Evolutionary conservation across 2,113 vertebrate species (phyloP), one percentile per base, ranked within the genome.

Genomic region (Sceloporus tristichus): DNA sequence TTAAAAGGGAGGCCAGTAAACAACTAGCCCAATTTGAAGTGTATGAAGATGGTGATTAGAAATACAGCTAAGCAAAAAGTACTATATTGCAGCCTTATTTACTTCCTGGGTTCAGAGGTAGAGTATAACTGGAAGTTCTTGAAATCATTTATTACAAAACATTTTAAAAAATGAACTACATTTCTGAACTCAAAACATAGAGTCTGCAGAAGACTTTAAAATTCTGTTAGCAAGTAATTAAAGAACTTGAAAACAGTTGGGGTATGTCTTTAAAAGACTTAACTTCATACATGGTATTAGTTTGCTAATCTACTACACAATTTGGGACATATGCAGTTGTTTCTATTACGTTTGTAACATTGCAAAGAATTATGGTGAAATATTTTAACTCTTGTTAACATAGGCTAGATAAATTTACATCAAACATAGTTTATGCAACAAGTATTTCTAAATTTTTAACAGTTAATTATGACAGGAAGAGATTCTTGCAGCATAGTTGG

Each of bases 401-500:
- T 80, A 82, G 11, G 70, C 0, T 65, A 86, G 87, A 77, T 9
- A 79, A 86, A 93, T 87, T 48, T 48, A 48, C 7, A 48, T 48
- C 48, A 68, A 91, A 84, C 42, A 65, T 76, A 87, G 84, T 66
- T 19, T 23, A 90, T 65, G 85, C 9, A 89, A 59, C 0, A 82
- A 85, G 84, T 84, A 82, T 74, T 85, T 88, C 88, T 70, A 89
- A 82, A 70, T 94, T 95, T 84, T 62, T 38, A 81, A 91, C 93
- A 90, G 71, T 25, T 23, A 56, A 92, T 87, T 91, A 90, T 42
- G 90, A 91, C 16, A 48, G 87, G 87, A 23, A 86, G 86, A 92
- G 77, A 91, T 91, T 71, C 87, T 11, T 65, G 38, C 1, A 83
- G 86, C 38, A 80, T 62, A 89, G 88, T 8, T 3, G 91, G 90